Evolutionary conservation across 2,113 vertebrate genomes (phyloP).

Genomic region (Galemys pyrenaicus): DNA sequence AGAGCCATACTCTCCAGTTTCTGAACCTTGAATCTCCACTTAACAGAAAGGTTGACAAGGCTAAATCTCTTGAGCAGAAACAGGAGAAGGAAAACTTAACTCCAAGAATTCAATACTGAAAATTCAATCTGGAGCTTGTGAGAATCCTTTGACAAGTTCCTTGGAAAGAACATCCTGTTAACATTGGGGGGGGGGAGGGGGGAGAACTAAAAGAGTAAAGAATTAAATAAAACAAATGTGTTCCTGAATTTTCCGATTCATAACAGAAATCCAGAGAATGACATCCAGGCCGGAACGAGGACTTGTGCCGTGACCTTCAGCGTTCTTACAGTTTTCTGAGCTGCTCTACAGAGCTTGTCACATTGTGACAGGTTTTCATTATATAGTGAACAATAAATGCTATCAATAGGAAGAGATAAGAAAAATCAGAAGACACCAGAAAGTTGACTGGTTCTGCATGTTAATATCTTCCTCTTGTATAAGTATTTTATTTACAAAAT

Average conservation of each 20-base stretch:
- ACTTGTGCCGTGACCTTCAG: neutral
- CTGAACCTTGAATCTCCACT: neutral
- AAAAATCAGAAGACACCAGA: constrained; percentile 41
- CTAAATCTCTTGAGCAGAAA: constrained; percentile 34
- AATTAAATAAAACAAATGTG: neutral
- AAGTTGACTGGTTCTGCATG: constrained; percentile 1
- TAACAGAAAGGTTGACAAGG: constrained; percentile 14
- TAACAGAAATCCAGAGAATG: constrained; percentile 12
- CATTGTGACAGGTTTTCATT: constrained; percentile 47
- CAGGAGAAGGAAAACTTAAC: neutral
- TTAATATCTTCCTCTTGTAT: constrained; percentile 2
- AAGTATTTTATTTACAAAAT: constrained; percentile 48
- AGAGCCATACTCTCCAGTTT: neutral
- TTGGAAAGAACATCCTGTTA: constrained; percentile 18
- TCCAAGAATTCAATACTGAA: neutral
- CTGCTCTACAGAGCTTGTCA: constrained; percentile 32
- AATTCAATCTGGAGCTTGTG: neutral
- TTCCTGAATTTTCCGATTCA: constrained; percentile 18
- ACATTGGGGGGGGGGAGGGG: no score
- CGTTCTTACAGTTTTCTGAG: constrained; percentile 15
- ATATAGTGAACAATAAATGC: constrained; percentile 24
- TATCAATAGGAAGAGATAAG: constrained; percentile 35
- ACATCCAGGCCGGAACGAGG: neutral
- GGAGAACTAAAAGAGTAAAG: neutral
- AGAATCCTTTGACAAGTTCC: constrained; percentile 32